Evolutionary conservation across 2,888 invertebrate species (phyloP), one percentile per base, ranked within the genome.

Genomic region (Synanthedon vespiformis): DNA sequence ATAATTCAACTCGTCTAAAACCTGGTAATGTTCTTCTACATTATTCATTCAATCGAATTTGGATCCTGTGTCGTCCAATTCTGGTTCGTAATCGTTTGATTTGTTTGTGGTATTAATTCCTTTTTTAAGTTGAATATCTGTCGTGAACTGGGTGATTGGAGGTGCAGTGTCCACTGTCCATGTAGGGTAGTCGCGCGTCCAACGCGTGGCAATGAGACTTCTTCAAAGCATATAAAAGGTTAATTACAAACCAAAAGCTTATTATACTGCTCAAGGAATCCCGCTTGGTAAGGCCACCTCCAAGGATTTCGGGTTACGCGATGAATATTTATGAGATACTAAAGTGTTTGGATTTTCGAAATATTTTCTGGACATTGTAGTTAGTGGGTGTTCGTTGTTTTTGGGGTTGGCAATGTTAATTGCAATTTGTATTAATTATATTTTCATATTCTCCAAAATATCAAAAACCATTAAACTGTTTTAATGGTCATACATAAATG

Each of bases 221-320:
- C 67, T 62, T 66, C 65, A 67, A 65, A 65, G 67, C 72, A 69
- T 70, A 68, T 70, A 72, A 74, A 77, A 77, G 75, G 70, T 74
- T 80, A 82, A 80, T 80, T 80, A 70, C 66, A 60, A 57, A 60
- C 68, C 70, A 81, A 82, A 81, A 81, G 81, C 75, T 72, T 61
- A 68, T 70, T 66, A 62, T 61, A 58, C 74, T 57, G 58, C 68
- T 64, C 53, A 54, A 62, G 68, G 82, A 75, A 83, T 82, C 73
- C 68, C 54, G 65, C 69, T 65, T 58, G 56, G 68, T 73, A 71
- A 74, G 80, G 78, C 75, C 77, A 74, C 80, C 79, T 68, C 63
- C 76, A 72, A 74, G 76, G 78, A 67, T 74, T 77, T 79, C 79
- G 69, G 70, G 69, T 62, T 72, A 73, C 65, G 18, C 55, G 68